A percentile compares a stretch with the other conserved stretches of the same genome.
These are phyloP conservation scores for Leptodactylus fuscus DNA, from an alignment of 2,113 vertebrate genomes.

Conservation along the genomic window DNA sequence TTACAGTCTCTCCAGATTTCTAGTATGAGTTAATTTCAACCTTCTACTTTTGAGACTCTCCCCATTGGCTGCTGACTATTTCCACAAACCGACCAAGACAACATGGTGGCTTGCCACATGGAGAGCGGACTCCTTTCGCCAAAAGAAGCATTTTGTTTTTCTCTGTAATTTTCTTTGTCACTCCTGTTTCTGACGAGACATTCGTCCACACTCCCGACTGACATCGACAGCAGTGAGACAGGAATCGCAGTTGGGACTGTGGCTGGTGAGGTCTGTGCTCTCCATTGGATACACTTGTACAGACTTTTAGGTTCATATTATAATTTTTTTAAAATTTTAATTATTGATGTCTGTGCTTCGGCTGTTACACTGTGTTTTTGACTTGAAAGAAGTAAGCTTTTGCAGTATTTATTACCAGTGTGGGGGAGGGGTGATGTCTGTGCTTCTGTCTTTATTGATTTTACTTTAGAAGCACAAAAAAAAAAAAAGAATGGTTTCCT, in stretches of 20 bases:
- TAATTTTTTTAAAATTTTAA: constrained; percentile 39
- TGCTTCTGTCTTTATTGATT: not conserved
- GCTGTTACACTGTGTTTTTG: constrained; percentile 70
- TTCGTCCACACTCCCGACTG: not conserved
- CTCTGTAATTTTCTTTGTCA: not conserved
- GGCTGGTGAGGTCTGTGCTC: constrained; percentile 18
- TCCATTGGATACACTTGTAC: not conserved
- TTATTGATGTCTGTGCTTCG: constrained; percentile 65
- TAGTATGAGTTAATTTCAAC: constrained; percentile 40
- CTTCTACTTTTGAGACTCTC: constrained; percentile 17
- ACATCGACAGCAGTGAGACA: not conserved
- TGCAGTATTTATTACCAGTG: constrained; percentile 77
- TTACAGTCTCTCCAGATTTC: constrained; percentile 46
- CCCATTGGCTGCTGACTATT: not conserved
- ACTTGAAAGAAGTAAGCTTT: constrained; percentile 70
- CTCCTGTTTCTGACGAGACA: not conserved
- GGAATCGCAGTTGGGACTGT: not conserved
- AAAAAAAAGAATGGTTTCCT: not conserved
- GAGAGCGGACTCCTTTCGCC: not conserved
- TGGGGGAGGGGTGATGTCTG: not conserved
- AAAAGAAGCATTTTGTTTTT: not conserved
- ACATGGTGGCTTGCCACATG: not conserved
- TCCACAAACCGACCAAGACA: not conserved
- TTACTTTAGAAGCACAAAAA: not conserved
- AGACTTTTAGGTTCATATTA: constrained; percentile 30